These are phyloP conservation scores for Phocides pigmalion DNA, from an alignment of 1,140 invertebrate genomes.

Conservation along the genomic window DNA sequence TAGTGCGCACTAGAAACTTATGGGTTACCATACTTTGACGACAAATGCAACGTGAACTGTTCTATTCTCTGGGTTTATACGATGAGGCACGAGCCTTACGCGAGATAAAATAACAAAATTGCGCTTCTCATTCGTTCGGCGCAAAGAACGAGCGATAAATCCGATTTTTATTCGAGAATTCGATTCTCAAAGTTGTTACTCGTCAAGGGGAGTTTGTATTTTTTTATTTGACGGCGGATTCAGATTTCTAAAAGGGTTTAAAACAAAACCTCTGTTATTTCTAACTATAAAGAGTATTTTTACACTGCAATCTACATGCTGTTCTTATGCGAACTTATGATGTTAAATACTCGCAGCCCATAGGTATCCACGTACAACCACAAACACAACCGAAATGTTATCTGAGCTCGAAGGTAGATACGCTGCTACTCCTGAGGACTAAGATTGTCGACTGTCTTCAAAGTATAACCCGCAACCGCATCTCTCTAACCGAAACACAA, in stretches of 20 bases:
- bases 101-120: constrained; percentile 27
- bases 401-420: too few species aligned
- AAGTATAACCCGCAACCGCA: too few species aligned
- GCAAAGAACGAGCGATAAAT: constrained; percentile 25
- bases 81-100: not conserved
- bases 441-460: too few species aligned
- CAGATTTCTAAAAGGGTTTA: constrained; percentile 7
- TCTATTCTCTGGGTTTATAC: not conserved
- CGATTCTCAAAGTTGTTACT: constrained; percentile 23
- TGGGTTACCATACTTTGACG: not conserved
- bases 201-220: constrained; percentile 25
- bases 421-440: too few species aligned
- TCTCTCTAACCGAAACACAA: too few species aligned
- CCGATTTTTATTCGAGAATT: constrained; percentile 32
- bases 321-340: not conserved
- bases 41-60: not conserved
- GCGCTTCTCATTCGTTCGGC: constrained; percentile 19
- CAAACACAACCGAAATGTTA: too few species aligned
- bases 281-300: not conserved
- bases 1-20: too few species aligned
- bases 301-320: not conserved
- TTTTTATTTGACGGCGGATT: not conserved
- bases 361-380: too few species aligned
- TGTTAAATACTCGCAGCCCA: too few species aligned
- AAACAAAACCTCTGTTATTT: not conserved